These are phyloP conservation scores for Argyrosomus regius DNA, from an alignment of 2,797 vertebrate genomes.

Conservation along the genomic window DNA sequence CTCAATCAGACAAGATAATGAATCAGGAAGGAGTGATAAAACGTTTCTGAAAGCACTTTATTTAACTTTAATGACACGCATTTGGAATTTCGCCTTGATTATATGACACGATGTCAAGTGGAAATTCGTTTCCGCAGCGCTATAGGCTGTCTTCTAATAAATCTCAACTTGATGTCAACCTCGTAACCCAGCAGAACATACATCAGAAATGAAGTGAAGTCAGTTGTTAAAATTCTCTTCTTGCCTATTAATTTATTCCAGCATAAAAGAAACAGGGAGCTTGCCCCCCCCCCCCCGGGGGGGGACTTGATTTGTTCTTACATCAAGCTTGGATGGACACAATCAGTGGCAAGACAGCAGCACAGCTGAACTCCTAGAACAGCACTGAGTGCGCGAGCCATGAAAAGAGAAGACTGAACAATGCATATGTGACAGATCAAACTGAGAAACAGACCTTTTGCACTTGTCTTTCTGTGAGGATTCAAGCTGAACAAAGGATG, in stretches of 20 bases:
- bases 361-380: constrained; percentile 73
- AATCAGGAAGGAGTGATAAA: constrained; percentile 57
- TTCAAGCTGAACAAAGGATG: neutral
- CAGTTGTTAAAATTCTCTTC: constrained; percentile 31
- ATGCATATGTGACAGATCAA: constrained; percentile 54
- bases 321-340: constrained; percentile 80
- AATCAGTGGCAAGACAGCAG: constrained; percentile 60
- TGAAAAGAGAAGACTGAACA: constrained; percentile 30
- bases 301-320: constrained; percentile 66
- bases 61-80: constrained; percentile 64
- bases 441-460: constrained; percentile 18
- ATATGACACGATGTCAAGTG: constrained; percentile 21
- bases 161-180: constrained; percentile 45
- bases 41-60: constrained; percentile 59
- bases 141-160: constrained; percentile 32
- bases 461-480: constrained; percentile 25
- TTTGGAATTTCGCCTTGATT: constrained; percentile 52
- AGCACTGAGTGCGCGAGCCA: constrained; percentile 23
- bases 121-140: constrained; percentile 26
- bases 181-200: constrained; percentile 17
- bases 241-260: constrained; percentile 71
- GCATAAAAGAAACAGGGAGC: constrained; percentile 53
- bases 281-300: constrained; percentile 48
- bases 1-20: constrained; percentile 58
- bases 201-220: constrained; percentile 12